Percentiles rank a stretch among this genome's conserved stretches.
Conservation (phyloP, 2,888 invertebrate genomes). For the Drosophila mettleri region DNA sequence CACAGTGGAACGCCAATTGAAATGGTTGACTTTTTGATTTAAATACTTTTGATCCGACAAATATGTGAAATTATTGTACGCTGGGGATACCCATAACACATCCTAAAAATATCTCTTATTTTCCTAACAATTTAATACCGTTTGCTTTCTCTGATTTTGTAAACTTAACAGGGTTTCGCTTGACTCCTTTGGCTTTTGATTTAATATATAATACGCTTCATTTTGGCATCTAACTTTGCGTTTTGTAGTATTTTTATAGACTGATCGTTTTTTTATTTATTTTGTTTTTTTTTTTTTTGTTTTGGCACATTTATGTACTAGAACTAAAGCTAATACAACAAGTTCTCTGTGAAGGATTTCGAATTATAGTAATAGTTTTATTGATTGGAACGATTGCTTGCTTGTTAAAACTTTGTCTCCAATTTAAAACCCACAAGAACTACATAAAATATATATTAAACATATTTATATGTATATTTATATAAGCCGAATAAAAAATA, state of each 20-base stretch:
- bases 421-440: slow-evolving; percentile 53
- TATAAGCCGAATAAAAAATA: slow-evolving; percentile 30
- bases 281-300: no score
- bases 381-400: slow-evolving; percentile 33
- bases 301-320: slow-evolving; percentile 74
- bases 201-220: slow-evolving; percentile 25
- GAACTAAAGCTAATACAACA: slow-evolving; percentile 67
- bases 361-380: slow-evolving; percentile 26
- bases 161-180: slow-evolving; percentile 69
- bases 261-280: no score
- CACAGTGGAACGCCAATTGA: slow-evolving; percentile 35
- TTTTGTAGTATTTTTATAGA: slow-evolving; percentile 5
- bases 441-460: slow-evolving; percentile 41
- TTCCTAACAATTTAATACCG: slow-evolving; percentile 62
- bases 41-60: slow-evolving; percentile 65
- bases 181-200: slow-evolving; percentile 25
- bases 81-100: slow-evolving; percentile 34
- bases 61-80: slow-evolving; percentile 71
- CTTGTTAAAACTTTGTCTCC: slow-evolving; percentile 42
- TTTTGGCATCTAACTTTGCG: slow-evolving; percentile 35
- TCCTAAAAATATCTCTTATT: slow-evolving; percentile 21
- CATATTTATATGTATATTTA: slow-evolving; percentile 1
- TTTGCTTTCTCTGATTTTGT: slow-evolving; percentile 28
- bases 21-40: slow-evolving; percentile 60
- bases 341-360: slow-evolving; percentile 29